These are phyloP conservation scores for Novumbra hubbsi DNA, from an alignment of 2,797 vertebrate genomes.

Conservation along the genomic window DNA sequence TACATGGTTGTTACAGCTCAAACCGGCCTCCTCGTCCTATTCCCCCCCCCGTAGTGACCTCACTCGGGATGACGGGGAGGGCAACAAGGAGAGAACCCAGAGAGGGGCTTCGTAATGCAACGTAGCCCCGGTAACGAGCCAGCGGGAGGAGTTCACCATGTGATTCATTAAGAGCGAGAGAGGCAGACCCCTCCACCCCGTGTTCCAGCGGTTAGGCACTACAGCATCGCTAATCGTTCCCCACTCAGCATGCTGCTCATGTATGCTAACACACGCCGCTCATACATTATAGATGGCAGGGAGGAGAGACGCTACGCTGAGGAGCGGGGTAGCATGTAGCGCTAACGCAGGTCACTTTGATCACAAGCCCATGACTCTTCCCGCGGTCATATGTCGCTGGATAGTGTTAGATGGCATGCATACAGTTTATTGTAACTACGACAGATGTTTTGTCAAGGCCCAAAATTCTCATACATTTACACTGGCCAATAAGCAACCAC, in stretches of 20 bases:
- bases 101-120: not conserved
- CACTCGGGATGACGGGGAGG: not conserved
- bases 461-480: not conserved
- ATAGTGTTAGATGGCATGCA: not conserved
- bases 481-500: not conserved
- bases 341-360: conserved; percentile 62
- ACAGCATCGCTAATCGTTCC: conserved; percentile 10
- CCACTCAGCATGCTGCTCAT: conserved; percentile 58
- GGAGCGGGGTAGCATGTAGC: conserved; percentile 38
- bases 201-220: conserved; percentile 10
- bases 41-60: no score
- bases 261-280: conserved; percentile 53
- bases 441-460: not conserved
- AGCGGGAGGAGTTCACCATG: conserved; percentile 4
- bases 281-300: conserved; percentile 69
- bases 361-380: conserved; percentile 54
- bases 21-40: no score
- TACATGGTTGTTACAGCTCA: not conserved
- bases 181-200: not conserved
- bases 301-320: conserved; percentile 36
- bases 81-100: not conserved
- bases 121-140: not conserved
- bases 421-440: not conserved
- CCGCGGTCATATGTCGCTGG: no score
- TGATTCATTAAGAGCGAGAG: conserved; percentile 42